A percentile compares a stretch with the other conserved stretches of the same genome.
Evolutionary conservation across 2,797 vertebrate genomes (phyloP).

Genomic region (Triplophysa bombifrons): DNA sequence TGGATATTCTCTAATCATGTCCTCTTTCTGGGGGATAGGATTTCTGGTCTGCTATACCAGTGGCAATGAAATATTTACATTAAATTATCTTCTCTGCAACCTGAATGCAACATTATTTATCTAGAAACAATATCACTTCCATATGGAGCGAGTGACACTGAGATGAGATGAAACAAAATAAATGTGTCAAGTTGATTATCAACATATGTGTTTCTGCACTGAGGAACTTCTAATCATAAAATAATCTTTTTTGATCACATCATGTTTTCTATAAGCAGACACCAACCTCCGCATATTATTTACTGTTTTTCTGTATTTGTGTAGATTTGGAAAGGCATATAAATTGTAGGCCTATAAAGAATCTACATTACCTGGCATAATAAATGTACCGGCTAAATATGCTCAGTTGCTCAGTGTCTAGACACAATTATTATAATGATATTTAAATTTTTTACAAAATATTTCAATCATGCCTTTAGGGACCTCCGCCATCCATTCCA

Average conservation of each 20-base stretch:
- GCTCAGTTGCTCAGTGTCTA: conserved; percentile 29
- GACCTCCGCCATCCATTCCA: conserved; percentile 41
- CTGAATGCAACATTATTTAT: conserved; percentile 55
- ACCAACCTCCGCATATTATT: background rate
- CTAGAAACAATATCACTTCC: conserved; percentile 54
- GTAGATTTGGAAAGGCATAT: background rate
- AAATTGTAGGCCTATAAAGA: conserved; percentile 13
- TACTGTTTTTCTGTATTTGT: background rate
- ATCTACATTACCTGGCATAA: conserved; percentile 22
- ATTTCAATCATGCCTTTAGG: conserved; percentile 42
- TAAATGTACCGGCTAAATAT: conserved; percentile 40
- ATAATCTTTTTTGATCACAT: conserved; percentile 55
- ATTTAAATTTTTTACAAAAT: conserved; percentile 36
- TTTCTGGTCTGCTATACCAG: conserved; percentile 1
- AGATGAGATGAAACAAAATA: conserved; percentile 63
- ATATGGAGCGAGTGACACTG: conserved; percentile 58
- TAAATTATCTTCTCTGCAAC: conserved; percentile 62
- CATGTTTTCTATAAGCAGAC: conserved; percentile 37
- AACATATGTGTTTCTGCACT: conserved; percentile 50
- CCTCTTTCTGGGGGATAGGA: conserved; percentile 10
- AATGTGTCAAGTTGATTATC: conserved; percentile 38
- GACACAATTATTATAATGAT: conserved; percentile 50
- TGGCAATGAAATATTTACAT: conserved; percentile 56
- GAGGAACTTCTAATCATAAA: conserved; percentile 53
- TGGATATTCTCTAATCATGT: conserved; percentile 24